phyloP scores from a whole-genome alignment of 2,113 vertebrate genomes.

The Laticauda colubrina region DNA sequence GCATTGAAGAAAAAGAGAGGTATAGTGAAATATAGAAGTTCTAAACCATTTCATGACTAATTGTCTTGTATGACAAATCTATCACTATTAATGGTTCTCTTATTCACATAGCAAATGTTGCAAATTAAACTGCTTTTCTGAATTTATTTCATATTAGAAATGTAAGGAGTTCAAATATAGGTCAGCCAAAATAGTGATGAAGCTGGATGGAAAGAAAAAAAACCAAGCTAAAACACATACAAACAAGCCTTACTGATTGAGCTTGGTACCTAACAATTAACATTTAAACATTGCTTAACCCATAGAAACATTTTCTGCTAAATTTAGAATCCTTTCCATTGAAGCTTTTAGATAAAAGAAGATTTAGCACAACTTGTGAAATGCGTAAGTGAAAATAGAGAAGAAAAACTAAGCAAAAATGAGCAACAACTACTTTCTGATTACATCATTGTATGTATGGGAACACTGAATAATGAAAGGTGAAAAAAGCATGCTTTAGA shows the following conservation, averaged over 20 bases:
- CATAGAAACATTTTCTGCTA: not conserved
- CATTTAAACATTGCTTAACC: not conserved
- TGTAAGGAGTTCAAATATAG: not conserved
- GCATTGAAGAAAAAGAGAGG: not conserved
- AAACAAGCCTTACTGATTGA: not conserved
- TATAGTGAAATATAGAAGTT: not conserved
- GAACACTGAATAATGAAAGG: not conserved
- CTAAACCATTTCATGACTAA: not conserved
- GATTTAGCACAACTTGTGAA: not conserved
- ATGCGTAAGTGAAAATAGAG: not conserved
- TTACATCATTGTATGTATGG: not conserved
- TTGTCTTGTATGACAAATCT: not conserved
- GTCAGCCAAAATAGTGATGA: not conserved
- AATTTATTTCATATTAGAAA: not conserved
- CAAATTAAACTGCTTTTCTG: not conserved
- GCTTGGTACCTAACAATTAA: not conserved
- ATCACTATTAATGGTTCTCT: not conserved
- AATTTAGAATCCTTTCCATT: not conserved
- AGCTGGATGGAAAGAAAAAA: conserved; percentile 9
- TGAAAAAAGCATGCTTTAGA: not conserved
- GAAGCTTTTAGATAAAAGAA: not conserved
- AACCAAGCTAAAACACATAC: not conserved
- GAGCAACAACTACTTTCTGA: not conserved
- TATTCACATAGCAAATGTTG: not conserved
- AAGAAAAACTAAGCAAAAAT: not conserved